Conservation (phyloP, 2,888 invertebrate species). For the Antheraea yamamai region DNA sequence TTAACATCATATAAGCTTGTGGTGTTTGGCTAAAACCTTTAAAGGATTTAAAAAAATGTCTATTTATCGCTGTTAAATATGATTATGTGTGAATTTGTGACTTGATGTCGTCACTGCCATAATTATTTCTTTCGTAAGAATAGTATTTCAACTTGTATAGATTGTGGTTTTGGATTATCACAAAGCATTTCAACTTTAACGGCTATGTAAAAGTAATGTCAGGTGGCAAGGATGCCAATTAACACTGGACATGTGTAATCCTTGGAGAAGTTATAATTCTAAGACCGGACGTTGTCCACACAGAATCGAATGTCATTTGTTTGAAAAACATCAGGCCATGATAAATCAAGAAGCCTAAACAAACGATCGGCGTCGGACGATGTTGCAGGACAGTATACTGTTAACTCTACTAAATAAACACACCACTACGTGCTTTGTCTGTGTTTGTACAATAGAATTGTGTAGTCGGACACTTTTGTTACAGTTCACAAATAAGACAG, state of each 20-base stretch:
- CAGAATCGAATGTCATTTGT: slow-evolving; percentile 6
- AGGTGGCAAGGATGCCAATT: neutral
- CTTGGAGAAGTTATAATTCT: neutral
- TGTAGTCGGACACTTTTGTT: slow-evolving; percentile 8
- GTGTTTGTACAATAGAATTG: slow-evolving; percentile 21
- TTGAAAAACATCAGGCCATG: slow-evolving; percentile 13
- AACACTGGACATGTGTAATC: neutral
- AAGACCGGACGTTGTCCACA: neutral
- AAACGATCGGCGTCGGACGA: slow-evolving; percentile 17
- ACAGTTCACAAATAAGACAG: neutral
- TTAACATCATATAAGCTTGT: too few species aligned
- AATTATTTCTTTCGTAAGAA: too few species aligned
- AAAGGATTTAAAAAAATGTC: too few species aligned
- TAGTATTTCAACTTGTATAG: too few species aligned
- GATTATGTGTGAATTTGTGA: too few species aligned
- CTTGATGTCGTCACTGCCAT: too few species aligned
- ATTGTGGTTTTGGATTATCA: neutral
- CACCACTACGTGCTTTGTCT: slow-evolving; percentile 17
- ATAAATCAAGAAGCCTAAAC: slow-evolving; percentile 21
- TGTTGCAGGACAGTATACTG: neutral
- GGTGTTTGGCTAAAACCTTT: too few species aligned
- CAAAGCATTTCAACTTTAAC: neutral
- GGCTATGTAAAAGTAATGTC: neutral
- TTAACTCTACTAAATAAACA: slow-evolving; percentile 19
- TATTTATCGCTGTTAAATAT: too few species aligned